A percentile compares a stretch with the other conserved stretches of the same genome.
These are phyloP conservation scores for Apamea anceps DNA, from an alignment of 2,888 invertebrate genomes.

Conservation along the genomic window DNA sequence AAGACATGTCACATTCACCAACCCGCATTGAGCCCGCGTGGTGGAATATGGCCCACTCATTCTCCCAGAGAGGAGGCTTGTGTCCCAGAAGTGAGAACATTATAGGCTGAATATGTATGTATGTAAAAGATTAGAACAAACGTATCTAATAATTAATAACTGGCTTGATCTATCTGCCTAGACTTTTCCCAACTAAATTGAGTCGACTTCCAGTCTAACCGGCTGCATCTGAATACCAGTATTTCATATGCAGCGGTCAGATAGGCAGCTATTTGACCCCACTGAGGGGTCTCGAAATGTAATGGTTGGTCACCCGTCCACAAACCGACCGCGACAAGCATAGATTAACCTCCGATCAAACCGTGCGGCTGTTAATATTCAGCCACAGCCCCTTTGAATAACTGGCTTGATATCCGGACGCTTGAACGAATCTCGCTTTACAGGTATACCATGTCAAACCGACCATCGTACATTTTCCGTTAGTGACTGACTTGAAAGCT, in stretches of 20 bases:
- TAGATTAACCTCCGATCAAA: not conserved
- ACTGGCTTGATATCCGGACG: not conserved
- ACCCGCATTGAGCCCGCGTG: too few species aligned
- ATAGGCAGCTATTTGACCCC: too few species aligned
- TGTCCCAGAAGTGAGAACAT: too few species aligned
- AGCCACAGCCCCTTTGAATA: not conserved
- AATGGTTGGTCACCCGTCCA: not conserved
- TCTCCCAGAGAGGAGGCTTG: too few species aligned
- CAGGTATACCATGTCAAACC: not conserved
- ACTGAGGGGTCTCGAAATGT: not conserved
- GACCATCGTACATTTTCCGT: not conserved
- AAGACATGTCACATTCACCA: too few species aligned
- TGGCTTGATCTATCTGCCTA: not conserved
- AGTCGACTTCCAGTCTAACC: not conserved
- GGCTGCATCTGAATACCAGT: too few species aligned
- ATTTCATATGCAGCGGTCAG: too few species aligned
- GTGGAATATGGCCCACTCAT: too few species aligned
- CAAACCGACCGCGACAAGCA: not conserved
- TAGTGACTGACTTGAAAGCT: constrained; percentile 1
- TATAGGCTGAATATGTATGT: too few species aligned
- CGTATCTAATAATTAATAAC: not conserved
- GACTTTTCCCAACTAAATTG: not conserved
- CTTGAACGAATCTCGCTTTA: not conserved
- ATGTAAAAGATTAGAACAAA: not conserved
- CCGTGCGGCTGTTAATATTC: too few species aligned